Evolutionary conservation across 2,888 invertebrate genomes (phyloP), one percentile per base, ranked within the genome.

Genomic region (Andrena minutula): DNA sequence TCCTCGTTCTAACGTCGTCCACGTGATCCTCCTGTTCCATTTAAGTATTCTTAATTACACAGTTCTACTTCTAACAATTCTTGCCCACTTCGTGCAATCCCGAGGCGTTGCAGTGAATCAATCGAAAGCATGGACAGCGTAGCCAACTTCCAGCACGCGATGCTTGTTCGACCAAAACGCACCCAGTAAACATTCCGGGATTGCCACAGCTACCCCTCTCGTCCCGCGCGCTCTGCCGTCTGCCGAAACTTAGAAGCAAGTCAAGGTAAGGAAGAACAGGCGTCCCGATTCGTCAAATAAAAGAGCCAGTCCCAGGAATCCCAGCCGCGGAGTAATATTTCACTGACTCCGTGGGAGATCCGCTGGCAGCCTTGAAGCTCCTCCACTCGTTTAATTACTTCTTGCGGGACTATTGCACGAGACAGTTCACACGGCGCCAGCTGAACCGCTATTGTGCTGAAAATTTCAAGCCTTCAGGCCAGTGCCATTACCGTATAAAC

Each of bases 371-470:
- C 41, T 51, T 26, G 23, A 70, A 35, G 7, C 20, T 65, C 49
- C 63, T 79, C 49, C 26, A n/a, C 53, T 58, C 56, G 49, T 70
- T 79, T 71, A 79, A 79, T 79, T 79, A 65, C 60, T 79, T 70
- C 70, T 79, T 79, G 26, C 7, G 35, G n/a, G 49, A 65, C 64
- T 47, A 53, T 68, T 65, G 41, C 32, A n/a, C 35, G 35, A 30
- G 60, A 79, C 41, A 32, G 26, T 70, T 60, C 26, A 30, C 28
- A 12, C 60, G 35, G 60, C 28, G 60, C 5, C 41, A 10, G 35
- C 10, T 16, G 6, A 7, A 16, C 26, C n/a, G 35, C 20, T 49
- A 63, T 56, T 63, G 23, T 35, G 64, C 23, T 58, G 10, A 12
- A 58, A 65, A 70, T 64, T 58, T 79, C 58, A 51, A 47, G n/a